Base-by-base conservation (phyloP, 2,888 invertebrate genomes). In the Euclidia mi region DNA sequence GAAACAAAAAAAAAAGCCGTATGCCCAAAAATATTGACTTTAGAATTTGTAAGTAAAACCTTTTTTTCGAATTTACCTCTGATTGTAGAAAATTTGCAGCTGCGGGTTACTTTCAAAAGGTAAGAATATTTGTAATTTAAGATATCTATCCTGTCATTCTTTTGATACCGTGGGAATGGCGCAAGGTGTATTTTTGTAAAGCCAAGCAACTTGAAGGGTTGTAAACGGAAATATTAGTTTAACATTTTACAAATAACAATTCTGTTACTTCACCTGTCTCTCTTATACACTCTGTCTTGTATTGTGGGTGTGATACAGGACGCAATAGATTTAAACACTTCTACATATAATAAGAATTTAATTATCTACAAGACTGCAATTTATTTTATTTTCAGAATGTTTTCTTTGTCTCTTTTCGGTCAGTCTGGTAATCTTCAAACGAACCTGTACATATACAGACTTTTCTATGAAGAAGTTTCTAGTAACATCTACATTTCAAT, bases 151-250 rank as follows among this genome's bases (percentile, higher is more conserved):
- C 46, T 49, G 59, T 52, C 46, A 49, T 48, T n/a, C 25, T 38
- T 43, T 57, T 65, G 50, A 52, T 55, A 53, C 67, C 87, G 88
- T 87, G 88, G 82, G 87, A 87, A 87, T 58, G 11, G 34, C 55
- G 75, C 84, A 87, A 87, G 87, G 84, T 87, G 87, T 72, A 58
- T 58, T 49, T 67, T 57, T 56, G 35, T 51, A 61, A n/a, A n/a
- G 7, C 40, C 18, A 35, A 49, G 3, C 29, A 41, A 56, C 34
- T 47, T 50, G 56, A 73, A 70, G 65, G 77, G 77, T 61, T 65
- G 11, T 52, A 43, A 60, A 57, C 48, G 68, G 64, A 64, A 65
- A 69, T 69, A 74, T 73, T 74, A 60, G 72, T 74, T 62, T 67
- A 53, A 75, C 49, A 53, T 60, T 45, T 55, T 57, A 70, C 51